phyloP scores from a whole-genome alignment of 1,140 invertebrate genomes.

The Polypedilum pembai region DNA sequence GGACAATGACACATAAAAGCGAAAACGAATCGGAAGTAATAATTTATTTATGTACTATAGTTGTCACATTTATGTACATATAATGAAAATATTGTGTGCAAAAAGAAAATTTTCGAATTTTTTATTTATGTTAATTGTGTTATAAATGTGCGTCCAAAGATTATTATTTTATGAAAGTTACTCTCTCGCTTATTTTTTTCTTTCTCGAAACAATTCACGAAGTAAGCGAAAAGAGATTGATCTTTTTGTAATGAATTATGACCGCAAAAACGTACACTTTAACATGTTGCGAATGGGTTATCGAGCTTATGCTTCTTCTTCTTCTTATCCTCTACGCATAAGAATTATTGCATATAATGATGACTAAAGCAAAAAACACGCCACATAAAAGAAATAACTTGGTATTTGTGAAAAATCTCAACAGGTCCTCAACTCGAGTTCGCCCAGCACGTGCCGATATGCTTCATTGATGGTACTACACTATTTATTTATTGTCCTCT shows the following conservation, averaged over 20 bases:
- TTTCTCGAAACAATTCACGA: not conserved
- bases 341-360: slow-evolving; percentile 1
- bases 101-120: not conserved
- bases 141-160: not conserved
- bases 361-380: no score
- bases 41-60: slow-evolving; percentile 16
- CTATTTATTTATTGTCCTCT: no score
- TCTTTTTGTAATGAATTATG: slow-evolving; percentile 13
- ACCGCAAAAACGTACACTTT: not conserved
- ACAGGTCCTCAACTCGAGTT: no score
- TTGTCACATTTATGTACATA: not conserved
- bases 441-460: no score
- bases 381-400: no score
- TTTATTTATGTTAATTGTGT: not conserved
- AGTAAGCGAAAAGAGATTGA: not conserved
- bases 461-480: no score
- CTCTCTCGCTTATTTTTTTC: no score
- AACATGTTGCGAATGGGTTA: not conserved
- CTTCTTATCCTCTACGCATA: not conserved
- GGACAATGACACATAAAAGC: slow-evolving; percentile 26
- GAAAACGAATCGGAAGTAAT: slow-evolving; percentile 27
- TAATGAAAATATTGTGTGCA: not conserved
- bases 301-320: not conserved
- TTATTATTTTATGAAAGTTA: no score
- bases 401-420: no score